Conservation (phyloP, 2,888 invertebrate species). For the Hipparchia semele region DNA sequence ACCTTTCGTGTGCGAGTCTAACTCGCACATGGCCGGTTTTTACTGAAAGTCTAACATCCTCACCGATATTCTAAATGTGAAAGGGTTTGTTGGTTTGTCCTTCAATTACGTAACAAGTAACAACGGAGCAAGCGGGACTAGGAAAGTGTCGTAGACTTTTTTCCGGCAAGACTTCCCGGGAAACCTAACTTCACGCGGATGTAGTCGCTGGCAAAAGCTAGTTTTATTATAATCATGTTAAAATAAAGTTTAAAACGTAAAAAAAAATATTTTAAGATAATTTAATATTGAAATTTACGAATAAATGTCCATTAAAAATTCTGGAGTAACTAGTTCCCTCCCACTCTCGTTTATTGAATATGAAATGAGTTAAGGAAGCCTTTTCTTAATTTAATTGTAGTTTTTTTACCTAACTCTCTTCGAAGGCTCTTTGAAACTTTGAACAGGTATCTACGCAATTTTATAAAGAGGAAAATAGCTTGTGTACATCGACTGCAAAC, state of each 20-base stretch:
- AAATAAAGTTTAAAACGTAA: neutral
- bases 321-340: slow-evolving; percentile 19
- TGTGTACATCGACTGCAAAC: too few species aligned
- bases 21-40: too few species aligned
- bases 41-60: too few species aligned
- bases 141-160: too few species aligned
- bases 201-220: neutral
- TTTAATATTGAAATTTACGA: slow-evolving; percentile 34
- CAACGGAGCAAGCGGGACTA: too few species aligned
- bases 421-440: slow-evolving; percentile 9
- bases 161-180: too few species aligned
- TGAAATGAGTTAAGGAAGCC: slow-evolving; percentile 32
- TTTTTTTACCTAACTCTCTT: slow-evolving; percentile 24
- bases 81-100: too few species aligned
- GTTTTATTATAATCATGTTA: neutral
- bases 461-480: neutral
- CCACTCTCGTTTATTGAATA: slow-evolving; percentile 34
- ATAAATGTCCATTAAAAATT: slow-evolving; percentile 35
- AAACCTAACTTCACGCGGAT: too few species aligned
- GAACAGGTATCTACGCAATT: neutral
- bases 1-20: too few species aligned
- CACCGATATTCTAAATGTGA: too few species aligned
- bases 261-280: neutral
- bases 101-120: too few species aligned
- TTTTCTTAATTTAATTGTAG: slow-evolving; percentile 35